phyloP scores from a whole-genome alignment of 2,797 vertebrate genomes.

The Vespertilio murinus region DNA sequence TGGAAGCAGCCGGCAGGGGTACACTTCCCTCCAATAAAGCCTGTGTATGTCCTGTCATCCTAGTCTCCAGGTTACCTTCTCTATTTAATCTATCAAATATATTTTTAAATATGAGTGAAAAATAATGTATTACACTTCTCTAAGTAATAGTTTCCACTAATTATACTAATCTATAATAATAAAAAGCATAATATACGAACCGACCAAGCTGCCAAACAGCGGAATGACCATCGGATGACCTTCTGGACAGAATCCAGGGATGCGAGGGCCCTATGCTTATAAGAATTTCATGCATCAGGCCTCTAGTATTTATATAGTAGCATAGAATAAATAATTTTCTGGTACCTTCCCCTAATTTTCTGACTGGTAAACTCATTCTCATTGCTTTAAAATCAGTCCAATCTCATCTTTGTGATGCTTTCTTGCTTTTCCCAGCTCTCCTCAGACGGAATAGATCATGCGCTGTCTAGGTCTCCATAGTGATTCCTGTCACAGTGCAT shows the following conservation, averaged over 20 bases:
- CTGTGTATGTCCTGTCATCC: no score
- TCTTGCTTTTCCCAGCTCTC: not conserved
- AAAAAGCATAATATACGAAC: no score
- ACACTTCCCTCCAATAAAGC: no score
- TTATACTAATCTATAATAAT: no score
- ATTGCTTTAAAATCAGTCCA: not conserved
- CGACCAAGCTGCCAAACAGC: no score
- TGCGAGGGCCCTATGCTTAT: no score
- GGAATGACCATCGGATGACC: no score
- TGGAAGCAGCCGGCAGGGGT: no score
- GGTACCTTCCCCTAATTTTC: not conserved
- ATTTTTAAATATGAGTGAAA: constrained; percentile 4
- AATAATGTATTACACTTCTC: not conserved
- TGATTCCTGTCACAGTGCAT: not conserved
- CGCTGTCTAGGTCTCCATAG: not conserved
- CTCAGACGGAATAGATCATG: not conserved
- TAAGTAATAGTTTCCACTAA: not conserved
- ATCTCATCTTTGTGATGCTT: not conserved
- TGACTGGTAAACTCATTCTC: not conserved
- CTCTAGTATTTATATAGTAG: not conserved
- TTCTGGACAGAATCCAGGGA: no score
- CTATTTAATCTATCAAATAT: not conserved
- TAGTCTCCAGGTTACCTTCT: no score
- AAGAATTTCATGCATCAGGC: no score
- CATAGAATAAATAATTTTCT: not conserved